phyloP scores from a whole-genome alignment of 2,888 invertebrate species.

The Fragum fragum region DNA sequence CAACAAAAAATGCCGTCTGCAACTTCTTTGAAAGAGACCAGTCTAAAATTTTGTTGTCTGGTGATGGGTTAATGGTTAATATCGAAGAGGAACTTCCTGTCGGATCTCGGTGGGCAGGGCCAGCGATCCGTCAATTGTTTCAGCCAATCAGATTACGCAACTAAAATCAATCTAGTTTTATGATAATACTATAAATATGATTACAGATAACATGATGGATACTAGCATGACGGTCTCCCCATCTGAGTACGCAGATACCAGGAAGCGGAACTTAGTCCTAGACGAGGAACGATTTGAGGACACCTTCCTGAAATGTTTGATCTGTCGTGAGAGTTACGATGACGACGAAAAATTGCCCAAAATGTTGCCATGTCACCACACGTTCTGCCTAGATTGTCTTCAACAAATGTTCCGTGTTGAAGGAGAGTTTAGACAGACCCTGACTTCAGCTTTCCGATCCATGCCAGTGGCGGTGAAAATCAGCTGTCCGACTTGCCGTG shows the following conservation, averaged over 20 bases:
- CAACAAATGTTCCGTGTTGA: constrained; percentile 84
- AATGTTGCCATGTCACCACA: constrained; percentile 86
- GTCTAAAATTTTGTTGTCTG: too few relatives aligned
- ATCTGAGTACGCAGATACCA: constrained; percentile 40
- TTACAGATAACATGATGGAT: constrained; percentile 44
- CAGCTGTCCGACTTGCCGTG: constrained; percentile 81
- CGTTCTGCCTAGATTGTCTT: constrained; percentile 86
- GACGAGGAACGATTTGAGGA: constrained; percentile 83
- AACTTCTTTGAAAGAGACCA: too few relatives aligned
- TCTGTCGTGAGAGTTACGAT: constrained; percentile 85
- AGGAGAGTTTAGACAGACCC: constrained; percentile 80
- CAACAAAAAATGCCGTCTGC: too few relatives aligned
- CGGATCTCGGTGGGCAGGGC: too few relatives aligned
- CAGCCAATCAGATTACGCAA: too few relatives aligned
- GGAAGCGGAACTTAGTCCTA: constrained; percentile 79
- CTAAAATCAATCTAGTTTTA: too few relatives aligned
- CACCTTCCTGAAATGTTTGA: constrained; percentile 84
- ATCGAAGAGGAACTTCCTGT: too few relatives aligned
- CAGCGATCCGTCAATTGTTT: too few relatives aligned
- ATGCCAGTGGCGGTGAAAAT: constrained; percentile 84
- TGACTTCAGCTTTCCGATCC: constrained; percentile 80
- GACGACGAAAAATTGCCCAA: constrained; percentile 85
- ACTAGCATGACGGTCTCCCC: neutral
- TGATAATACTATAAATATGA: too few relatives aligned
- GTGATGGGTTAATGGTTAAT: too few relatives aligned